Evolutionary conservation across 1,140 invertebrate species (phyloP).

Genomic region (Nautilus pompilius): DNA sequence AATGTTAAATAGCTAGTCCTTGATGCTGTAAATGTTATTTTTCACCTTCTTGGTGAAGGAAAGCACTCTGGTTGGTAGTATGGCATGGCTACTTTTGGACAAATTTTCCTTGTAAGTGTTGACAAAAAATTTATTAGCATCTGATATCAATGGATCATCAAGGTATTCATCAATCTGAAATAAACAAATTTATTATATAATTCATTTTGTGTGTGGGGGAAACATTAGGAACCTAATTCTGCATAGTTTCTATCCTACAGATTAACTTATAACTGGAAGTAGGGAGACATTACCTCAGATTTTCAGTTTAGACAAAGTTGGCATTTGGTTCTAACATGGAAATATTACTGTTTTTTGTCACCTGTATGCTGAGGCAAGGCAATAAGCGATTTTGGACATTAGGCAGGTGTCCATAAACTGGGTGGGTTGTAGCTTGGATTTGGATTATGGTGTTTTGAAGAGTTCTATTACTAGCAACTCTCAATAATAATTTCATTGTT

Average conservation of each 20-base stretch:
- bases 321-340: not conserved
- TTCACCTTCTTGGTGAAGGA: constrained; percentile 25
- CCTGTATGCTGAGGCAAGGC: not conserved
- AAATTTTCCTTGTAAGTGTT: constrained; percentile 29
- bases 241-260: constrained; percentile 55
- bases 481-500: not conserved
- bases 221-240: not conserved
- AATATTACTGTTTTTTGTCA: not conserved
- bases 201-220: not conserved
- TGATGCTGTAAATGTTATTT: constrained; percentile 34
- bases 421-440: not conserved
- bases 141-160: constrained; percentile 69
- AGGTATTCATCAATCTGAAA: constrained; percentile 70
- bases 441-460: not conserved
- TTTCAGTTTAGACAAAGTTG: not conserved
- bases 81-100: constrained; percentile 10
- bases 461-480: not conserved
- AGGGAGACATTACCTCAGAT: not conserved
- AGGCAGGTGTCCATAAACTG: not conserved
- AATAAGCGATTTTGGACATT: not conserved
- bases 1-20: too few species aligned
- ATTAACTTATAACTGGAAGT: not conserved
- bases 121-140: constrained; percentile 65
- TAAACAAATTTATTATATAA: constrained; percentile 17
- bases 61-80: constrained; percentile 19